Evolutionary conservation across 64 coral and sea anemone species (phyloP).

Genomic region (Montipora capricornis): DNA sequence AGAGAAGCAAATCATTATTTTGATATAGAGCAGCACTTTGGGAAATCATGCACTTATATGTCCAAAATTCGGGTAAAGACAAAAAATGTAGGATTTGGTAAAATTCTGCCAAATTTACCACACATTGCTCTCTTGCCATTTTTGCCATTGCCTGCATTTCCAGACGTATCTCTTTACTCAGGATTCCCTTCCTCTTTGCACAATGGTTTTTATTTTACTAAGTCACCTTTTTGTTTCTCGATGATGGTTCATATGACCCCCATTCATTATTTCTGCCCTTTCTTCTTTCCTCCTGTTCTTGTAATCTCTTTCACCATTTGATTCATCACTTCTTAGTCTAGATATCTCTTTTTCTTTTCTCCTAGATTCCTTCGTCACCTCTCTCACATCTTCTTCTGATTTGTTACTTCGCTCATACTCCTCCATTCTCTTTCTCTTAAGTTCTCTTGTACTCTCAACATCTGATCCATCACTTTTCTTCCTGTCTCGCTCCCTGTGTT

Average conservation of each 20-base stretch:
- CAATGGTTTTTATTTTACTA: not conserved
- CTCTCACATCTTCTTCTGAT: slow-evolving; percentile 4
- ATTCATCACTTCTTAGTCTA: not conserved
- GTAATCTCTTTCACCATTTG: slow-evolving; percentile 24
- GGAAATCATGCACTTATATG: not conserved
- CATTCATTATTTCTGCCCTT: not conserved
- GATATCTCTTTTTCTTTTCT: slow-evolving; percentile 3
- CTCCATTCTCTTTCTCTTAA: not conserved
- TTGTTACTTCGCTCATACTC: not conserved
- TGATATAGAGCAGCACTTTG: not conserved
- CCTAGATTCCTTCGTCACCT: slow-evolving; percentile 1
- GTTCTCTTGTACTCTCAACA: not conserved
- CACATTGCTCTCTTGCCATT: no score
- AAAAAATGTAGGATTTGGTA: no score
- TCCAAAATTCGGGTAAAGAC: not conserved
- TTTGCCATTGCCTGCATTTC: no score
- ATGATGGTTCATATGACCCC: not conserved
- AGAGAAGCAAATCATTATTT: no score
- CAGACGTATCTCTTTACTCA: no score
- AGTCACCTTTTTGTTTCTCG: not conserved
- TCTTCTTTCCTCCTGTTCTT: not conserved
- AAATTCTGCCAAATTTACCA: no score
- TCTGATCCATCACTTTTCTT: not conserved
- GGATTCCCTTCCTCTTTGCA: not conserved
- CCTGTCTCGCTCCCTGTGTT: slow-evolving; percentile 4